Percentiles rank a stretch among this genome's conserved stretches.
Conservation (phyloP, 2,113 vertebrate species). For the Tachycineta bicolor region DNA sequence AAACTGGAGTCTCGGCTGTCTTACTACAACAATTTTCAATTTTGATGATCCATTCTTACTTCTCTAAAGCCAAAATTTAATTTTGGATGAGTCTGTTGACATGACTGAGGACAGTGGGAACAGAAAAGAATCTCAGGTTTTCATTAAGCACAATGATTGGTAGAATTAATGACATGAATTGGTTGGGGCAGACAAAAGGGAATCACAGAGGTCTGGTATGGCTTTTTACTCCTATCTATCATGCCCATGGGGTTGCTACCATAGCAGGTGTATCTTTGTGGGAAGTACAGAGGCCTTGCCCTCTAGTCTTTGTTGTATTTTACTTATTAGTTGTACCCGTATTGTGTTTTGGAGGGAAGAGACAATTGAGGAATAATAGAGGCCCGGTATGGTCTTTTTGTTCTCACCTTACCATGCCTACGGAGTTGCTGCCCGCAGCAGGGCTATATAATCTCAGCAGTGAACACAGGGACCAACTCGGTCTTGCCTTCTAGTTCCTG, state of each 20-base stretch:
- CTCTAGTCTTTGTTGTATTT: not conserved
- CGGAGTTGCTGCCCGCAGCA: not conserved
- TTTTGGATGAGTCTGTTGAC: not conserved
- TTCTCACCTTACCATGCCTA: too few species aligned
- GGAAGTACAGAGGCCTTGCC: not conserved
- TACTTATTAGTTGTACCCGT: not conserved
- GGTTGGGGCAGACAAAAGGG: not conserved
- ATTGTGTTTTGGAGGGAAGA: not conserved
- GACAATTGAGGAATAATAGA: not conserved
- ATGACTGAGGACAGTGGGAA: not conserved
- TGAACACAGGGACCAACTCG: not conserved
- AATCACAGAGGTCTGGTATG: not conserved
- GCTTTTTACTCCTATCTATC: not conserved
- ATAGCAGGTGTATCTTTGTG: not conserved
- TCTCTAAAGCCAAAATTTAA: not conserved
- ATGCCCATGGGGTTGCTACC: not conserved
- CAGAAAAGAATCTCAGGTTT: not conserved
- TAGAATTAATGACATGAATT: not conserved
- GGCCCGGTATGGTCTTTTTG: not conserved
- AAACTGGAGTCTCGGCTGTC: too few species aligned
- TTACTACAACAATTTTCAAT: not conserved
- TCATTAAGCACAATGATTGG: too few species aligned
- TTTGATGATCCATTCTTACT: not conserved
- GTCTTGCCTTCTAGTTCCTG: not conserved
- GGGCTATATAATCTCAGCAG: not conserved